Evolutionary conservation across 2,113 vertebrate species (phyloP).

Genomic region (Eulemur macaco): DNA sequence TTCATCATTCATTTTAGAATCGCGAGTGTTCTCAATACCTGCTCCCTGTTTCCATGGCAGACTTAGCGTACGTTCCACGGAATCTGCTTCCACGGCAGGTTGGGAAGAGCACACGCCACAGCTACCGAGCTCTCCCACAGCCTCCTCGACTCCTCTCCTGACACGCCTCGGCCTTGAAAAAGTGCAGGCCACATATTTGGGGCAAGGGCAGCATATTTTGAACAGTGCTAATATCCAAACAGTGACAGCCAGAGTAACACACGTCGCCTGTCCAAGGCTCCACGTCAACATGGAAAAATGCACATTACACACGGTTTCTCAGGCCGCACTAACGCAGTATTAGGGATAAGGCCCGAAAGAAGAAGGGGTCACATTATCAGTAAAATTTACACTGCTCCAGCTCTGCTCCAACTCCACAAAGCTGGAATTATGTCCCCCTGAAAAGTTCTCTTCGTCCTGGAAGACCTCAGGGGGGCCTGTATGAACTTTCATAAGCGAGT

Average conservation of each 20-base stretch:
- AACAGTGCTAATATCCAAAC: background rate
- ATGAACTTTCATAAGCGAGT: background rate
- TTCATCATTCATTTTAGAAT: background rate
- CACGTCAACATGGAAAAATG: background rate
- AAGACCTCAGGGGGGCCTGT: background rate
- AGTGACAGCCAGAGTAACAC: background rate
- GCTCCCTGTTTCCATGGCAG: background rate
- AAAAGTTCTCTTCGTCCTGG: background rate
- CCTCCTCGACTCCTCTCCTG: background rate
- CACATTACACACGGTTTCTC: background rate
- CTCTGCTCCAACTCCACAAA: background rate
- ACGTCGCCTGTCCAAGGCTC: rapidly evolving
- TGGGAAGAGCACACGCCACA: background rate
- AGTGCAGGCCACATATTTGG: background rate
- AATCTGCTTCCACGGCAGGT: background rate
- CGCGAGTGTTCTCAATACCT: background rate
- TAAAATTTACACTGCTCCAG: background rate
- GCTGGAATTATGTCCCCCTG: background rate
- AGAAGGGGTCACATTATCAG: background rate
- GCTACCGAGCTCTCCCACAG: background rate
- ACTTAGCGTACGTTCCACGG: background rate
- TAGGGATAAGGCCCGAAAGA: background rate
- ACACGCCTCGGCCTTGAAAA: background rate
- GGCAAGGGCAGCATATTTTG: background rate
- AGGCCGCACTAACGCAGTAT: background rate